phyloP scores from a whole-genome alignment of 2,113 vertebrate species.

The Oreochromis aureus region DNA sequence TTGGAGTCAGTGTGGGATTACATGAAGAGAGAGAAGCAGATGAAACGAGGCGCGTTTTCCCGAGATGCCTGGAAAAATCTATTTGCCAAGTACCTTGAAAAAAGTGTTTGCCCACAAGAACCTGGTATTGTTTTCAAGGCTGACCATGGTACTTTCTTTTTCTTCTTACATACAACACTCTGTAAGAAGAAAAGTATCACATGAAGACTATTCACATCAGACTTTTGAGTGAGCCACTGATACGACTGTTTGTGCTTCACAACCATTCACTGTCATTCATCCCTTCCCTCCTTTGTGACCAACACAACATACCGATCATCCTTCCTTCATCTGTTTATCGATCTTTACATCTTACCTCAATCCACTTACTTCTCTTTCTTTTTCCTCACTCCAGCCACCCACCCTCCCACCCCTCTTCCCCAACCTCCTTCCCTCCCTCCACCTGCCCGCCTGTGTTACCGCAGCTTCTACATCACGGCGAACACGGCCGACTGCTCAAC shows the following conservation, averaged over 20 bases:
- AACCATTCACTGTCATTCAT: background rate
- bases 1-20: background rate
- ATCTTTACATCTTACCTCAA: background rate
- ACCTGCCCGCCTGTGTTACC: background rate
- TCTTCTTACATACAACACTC: background rate
- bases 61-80: background rate
- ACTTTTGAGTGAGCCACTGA: background rate
- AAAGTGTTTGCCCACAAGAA: background rate
- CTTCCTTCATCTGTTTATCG: background rate
- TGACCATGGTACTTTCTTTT: background rate
- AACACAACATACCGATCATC: background rate
- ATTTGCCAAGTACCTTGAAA: background rate
- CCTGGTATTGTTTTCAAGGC: background rate
- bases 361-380: background rate
- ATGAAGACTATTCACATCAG: background rate
- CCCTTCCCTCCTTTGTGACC: background rate
- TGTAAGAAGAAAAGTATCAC: background rate
- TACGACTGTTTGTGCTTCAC: background rate
- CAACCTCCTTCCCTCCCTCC: background rate
- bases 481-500: constrained; percentile 5
- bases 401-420: background rate
- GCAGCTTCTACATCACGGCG: background rate
- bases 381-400: background rate
- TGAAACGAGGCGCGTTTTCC: background rate
- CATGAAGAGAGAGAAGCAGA: background rate